These are phyloP conservation scores for Drosophila sordidula DNA, from an alignment of 2,888 invertebrate genomes.

Conservation along the genomic window DNA sequence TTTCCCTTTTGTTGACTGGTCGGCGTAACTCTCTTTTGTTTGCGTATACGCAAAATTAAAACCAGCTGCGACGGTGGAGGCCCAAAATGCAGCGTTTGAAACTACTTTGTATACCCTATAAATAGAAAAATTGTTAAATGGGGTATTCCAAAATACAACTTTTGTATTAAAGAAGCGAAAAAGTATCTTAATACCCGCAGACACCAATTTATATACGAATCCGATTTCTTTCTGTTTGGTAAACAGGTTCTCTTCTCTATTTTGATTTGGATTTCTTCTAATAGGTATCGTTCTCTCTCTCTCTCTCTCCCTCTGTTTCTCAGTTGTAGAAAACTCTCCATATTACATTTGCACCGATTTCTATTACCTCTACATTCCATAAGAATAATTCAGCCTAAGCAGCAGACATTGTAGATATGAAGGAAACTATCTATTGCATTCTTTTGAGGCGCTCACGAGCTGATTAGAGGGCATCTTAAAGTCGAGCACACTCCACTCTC, in stretches of 20 bases:
- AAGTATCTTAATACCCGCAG: too few relatives aligned
- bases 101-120: conserved; percentile 43
- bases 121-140: background rate
- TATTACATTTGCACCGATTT: too few relatives aligned
- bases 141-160: background rate
- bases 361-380: background rate
- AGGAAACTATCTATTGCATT: too few relatives aligned
- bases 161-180: too few relatives aligned
- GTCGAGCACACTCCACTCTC: conserved; percentile 3
- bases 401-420: background rate
- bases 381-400: background rate
- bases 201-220: too few relatives aligned
- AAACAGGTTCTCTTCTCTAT: too few relatives aligned
- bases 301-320: background rate
- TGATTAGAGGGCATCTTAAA: background rate
- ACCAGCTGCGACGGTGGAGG: conserved; percentile 39
- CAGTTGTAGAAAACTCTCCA: too few relatives aligned
- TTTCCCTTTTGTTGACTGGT: conserved; percentile 70
- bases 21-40: conserved; percentile 68
- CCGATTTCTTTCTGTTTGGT: too few relatives aligned
- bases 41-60: conserved; percentile 76
- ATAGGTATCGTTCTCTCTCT: background rate
- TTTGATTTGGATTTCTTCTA: too few relatives aligned
- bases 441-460: too few relatives aligned
- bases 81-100: conserved; percentile 42